phyloP scores from a whole-genome alignment of 1,140 invertebrate genomes.

The Lepidurus arcticus region DNA sequence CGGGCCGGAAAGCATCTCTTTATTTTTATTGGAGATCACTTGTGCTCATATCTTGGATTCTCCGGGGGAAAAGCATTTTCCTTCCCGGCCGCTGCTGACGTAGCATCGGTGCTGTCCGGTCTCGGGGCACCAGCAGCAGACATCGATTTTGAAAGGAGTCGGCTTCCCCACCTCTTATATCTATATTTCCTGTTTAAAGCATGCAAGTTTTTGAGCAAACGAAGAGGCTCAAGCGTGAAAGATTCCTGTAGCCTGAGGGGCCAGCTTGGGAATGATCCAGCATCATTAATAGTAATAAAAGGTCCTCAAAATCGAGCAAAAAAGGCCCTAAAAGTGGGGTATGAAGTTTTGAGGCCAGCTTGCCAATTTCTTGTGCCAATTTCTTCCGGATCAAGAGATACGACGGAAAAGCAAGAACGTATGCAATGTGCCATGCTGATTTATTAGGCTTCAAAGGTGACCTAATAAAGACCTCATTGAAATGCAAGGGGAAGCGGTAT shows the following conservation, averaged over 20 bases:
- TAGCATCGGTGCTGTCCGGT: background rate
- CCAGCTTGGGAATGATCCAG: too few species aligned
- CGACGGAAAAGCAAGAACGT: background rate
- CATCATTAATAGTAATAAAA: background rate
- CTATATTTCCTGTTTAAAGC: constrained; percentile 14
- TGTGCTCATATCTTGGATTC: constrained; percentile 15
- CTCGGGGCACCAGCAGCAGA: background rate
- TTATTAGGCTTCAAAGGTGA: background rate
- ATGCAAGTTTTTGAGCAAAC: background rate
- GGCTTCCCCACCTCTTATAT: background rate
- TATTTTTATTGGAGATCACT: constrained; percentile 20
- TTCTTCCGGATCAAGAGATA: background rate
- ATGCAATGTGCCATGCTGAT: constrained; percentile 1
- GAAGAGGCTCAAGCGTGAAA: background rate
- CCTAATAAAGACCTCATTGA: background rate
- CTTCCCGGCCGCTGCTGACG: background rate
- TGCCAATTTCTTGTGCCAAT: background rate
- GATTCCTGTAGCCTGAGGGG: too few species aligned
- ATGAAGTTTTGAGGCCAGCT: background rate
- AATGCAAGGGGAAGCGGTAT: background rate
- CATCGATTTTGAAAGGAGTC: constrained; percentile 1
- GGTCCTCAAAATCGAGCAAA: background rate
- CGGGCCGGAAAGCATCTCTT: background rate
- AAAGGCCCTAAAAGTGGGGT: background rate
- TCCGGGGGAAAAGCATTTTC: background rate